A percentile compares a stretch with the other conserved stretches of the same genome.
These are phyloP conservation scores for Drosophila sucinea DNA, from an alignment of 1,140 invertebrate species.

Conservation along the genomic window DNA sequence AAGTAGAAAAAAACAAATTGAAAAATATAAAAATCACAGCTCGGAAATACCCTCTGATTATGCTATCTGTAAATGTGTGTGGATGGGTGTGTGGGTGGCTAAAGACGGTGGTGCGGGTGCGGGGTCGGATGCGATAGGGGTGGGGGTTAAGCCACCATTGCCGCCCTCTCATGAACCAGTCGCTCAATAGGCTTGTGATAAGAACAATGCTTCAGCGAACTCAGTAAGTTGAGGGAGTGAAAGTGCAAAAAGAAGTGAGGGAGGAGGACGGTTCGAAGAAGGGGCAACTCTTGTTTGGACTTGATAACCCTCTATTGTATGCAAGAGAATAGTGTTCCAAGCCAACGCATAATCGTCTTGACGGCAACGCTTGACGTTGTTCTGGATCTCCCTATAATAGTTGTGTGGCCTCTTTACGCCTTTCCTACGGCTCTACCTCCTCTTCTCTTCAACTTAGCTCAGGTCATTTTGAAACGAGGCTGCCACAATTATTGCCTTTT, in stretches of 20 bases:
- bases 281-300: slow-evolving; percentile 58
- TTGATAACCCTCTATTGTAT: slow-evolving; percentile 79
- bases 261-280: neutral
- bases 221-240: slow-evolving; percentile 3
- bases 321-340: slow-evolving; percentile 64
- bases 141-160: slow-evolving; percentile 45
- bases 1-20: slow-evolving; percentile 63
- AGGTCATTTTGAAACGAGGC: slow-evolving; percentile 12
- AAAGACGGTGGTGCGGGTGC: neutral
- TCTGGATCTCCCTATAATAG: slow-evolving; percentile 17
- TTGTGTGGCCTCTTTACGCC: slow-evolving; percentile 10
- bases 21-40: slow-evolving; percentile 80
- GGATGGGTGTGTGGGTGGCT: slow-evolving; percentile 23
- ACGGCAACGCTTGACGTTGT: slow-evolving; percentile 9
- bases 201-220: slow-evolving; percentile 48
- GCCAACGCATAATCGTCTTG: slow-evolving; percentile 71
- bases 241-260: neutral
- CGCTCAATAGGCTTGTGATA: slow-evolving; percentile 63
- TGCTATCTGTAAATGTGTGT: slow-evolving; percentile 68
- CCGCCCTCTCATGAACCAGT: neutral
- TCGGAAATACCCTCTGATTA: slow-evolving; percentile 79
- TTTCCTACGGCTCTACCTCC: neutral
- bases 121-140: neutral
- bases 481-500: slow-evolving; percentile 26
- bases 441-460: neutral